phyloP scores from a whole-genome alignment of 2,797 vertebrate species.

The Danio choprae region DNA sequence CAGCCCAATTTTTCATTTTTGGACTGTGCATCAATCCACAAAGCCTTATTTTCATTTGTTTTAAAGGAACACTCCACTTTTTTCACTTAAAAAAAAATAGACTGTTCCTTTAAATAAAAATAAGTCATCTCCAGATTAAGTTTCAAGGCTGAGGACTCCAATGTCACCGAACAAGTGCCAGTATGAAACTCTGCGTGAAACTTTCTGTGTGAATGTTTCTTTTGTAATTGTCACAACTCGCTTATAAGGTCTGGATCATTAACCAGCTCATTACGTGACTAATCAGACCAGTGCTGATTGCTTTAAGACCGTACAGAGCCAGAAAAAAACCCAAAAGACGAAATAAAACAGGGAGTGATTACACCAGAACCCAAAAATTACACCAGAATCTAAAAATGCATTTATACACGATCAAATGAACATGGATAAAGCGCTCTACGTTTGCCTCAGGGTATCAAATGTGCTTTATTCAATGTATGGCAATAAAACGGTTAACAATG shows the following conservation, averaged over 20 bases:
- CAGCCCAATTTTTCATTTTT: too few relatives aligned
- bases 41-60: too few relatives aligned
- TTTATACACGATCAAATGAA: background rate
- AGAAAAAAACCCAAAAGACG: background rate
- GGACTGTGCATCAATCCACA: too few relatives aligned
- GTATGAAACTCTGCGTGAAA: conserved; percentile 2
- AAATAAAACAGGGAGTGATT: background rate
- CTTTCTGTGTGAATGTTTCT: conserved; percentile 3
- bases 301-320: background rate
- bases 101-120: too few relatives aligned
- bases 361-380: background rate
- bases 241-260: conserved; percentile 24
- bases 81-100: too few relatives aligned
- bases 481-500: background rate
- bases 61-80: too few relatives aligned
- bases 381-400: background rate
- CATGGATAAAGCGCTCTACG: background rate
- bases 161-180: background rate
- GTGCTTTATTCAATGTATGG: background rate
- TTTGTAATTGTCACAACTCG: background rate
- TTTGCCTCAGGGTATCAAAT: background rate
- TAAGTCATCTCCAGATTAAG: background rate
- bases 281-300: conserved; percentile 3
- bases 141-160: background rate
- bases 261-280: conserved; percentile 26